phyloP scores from a whole-genome alignment of 2,797 vertebrate species.

The Microchirus variegatus region DNA sequence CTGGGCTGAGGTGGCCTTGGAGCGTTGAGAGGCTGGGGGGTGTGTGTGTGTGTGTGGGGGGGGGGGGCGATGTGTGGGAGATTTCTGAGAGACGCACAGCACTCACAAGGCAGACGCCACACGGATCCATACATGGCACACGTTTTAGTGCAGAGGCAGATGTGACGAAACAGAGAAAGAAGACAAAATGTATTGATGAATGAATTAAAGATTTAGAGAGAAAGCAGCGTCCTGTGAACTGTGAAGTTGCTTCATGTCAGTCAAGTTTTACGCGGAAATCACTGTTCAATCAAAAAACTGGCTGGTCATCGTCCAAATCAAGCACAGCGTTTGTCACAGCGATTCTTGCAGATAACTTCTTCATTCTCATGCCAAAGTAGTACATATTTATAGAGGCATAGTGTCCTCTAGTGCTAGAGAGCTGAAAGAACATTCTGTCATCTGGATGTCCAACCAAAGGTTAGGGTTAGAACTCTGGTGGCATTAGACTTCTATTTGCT shows the following conservation, averaged over 20 bases:
- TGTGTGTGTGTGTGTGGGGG: too few species aligned
- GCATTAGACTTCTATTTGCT: not conserved
- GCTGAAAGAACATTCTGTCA: not conserved
- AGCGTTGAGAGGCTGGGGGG: constrained; percentile 50
- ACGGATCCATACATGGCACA: constrained; percentile 35
- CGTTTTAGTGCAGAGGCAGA: constrained; percentile 19
- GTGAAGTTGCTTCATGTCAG: too few species aligned
- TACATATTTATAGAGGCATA: constrained; percentile 26
- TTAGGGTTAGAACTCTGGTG: not conserved
- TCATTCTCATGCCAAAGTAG: constrained; percentile 3
- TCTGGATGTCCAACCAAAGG: too few species aligned
- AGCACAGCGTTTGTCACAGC: constrained; percentile 4
- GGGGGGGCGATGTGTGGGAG: constrained; percentile 30
- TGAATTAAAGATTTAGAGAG: not conserved
- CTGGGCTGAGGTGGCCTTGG: constrained; percentile 73
- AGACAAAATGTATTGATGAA: not conserved
- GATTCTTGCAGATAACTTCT: not conserved
- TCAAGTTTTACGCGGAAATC: not conserved
- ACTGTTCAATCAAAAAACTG: constrained; percentile 2
- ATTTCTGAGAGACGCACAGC: constrained; percentile 51
- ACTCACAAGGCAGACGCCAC: constrained; percentile 51
- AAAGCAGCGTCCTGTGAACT: too few species aligned
- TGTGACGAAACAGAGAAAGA: constrained; percentile 11
- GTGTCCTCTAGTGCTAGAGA: constrained; percentile 68
- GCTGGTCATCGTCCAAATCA: not conserved